Conservation (phyloP, 2,797 vertebrate species). For the Hirundo rustica region DNA sequence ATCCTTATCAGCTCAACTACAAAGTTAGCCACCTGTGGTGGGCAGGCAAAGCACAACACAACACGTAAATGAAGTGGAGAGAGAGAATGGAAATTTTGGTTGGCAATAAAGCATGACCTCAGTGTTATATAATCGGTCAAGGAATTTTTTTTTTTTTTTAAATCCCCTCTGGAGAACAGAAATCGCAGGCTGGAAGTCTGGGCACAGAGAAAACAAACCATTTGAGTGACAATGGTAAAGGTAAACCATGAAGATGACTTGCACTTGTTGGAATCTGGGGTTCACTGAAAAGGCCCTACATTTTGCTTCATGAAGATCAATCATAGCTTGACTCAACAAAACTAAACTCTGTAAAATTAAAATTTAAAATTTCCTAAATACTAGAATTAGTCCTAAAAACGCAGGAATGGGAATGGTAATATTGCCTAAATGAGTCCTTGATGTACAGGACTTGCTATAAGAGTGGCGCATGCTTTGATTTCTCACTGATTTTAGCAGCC, state of each 20-base stretch:
- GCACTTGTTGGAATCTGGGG: neutral
- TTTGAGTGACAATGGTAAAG: neutral
- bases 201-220: neutral
- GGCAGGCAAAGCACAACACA: neutral
- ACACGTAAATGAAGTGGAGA: neutral
- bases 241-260: neutral
- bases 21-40: neutral
- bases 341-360: neutral
- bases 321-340: neutral
- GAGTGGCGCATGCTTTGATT: neutral
- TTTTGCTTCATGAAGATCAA: neutral
- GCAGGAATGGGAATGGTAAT: neutral
- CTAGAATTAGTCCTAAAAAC: neutral
- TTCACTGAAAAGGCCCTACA: neutral
- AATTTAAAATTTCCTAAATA: neutral
- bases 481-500: neutral
- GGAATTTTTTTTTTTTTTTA: neutral
- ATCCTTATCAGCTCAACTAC: neutral
- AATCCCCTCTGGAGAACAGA: neutral
- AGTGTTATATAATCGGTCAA: neutral
- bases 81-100: neutral
- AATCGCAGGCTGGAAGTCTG: neutral
- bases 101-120: neutral
- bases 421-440: neutral
- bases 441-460: neutral